phyloP scores from a whole-genome alignment of 2,888 invertebrate species.

The Acanthopleura granulata region DNA sequence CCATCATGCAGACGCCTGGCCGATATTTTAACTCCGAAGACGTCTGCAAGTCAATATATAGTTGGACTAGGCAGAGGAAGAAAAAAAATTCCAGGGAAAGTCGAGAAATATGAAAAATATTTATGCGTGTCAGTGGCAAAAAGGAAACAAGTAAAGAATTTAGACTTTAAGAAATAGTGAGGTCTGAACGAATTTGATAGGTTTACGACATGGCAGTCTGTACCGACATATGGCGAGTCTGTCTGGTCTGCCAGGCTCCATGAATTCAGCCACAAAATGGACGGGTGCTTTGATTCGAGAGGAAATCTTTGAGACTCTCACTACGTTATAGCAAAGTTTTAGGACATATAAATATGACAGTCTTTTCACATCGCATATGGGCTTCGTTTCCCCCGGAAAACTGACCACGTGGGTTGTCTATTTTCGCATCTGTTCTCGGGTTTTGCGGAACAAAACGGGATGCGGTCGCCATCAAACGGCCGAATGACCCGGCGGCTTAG shows the following conservation, averaged over 20 bases:
- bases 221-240: no score
- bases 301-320: no score
- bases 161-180: background rate
- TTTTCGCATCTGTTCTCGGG: constrained; percentile 11
- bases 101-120: constrained; percentile 13
- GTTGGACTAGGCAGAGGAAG: background rate
- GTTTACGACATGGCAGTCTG: no score
- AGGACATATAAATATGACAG: constrained; percentile 11
- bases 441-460: background rate
- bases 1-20: no score
- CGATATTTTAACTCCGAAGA: background rate
- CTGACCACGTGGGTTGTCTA: constrained; percentile 13
- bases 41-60: background rate
- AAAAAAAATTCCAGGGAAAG: background rate
- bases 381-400: background rate
- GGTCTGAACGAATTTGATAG: no score
- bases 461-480: background rate
- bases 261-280: no score
- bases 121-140: background rate
- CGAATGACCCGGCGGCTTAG: background rate
- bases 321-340: background rate
- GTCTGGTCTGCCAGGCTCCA: no score
- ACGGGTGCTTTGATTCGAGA: no score
- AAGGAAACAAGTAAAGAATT: constrained; percentile 17
- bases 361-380: constrained; percentile 14